Base-by-base conservation (phyloP, 2,113 vertebrate species). In the Carettochelys insculpta region DNA sequence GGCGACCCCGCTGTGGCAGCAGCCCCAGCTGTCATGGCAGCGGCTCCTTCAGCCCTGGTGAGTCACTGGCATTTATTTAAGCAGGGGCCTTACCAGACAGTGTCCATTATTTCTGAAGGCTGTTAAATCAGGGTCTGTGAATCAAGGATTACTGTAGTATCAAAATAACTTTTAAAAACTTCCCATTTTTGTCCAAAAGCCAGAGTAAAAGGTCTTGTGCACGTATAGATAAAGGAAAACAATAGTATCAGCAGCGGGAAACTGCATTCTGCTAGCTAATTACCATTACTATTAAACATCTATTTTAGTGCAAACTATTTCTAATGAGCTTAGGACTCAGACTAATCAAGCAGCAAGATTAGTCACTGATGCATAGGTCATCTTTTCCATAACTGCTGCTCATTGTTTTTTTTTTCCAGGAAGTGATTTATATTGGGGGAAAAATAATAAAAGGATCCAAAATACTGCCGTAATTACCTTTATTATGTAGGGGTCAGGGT, bases 301-400 rank as follows among this genome's bases (percentile, higher is more conserved):
- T 90, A 71, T 85, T 73, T 93, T 75, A 85, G 68, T 80, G 78
- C 83, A 93, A 91, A 96, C 90, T 75, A 93, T 91, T 93, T 94
- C 93, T 97, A 95, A 96, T 22, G 76, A 90, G 95, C 86, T 95
- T 96, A 95, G 91, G 91, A 94, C 93, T 96, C 92, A 95, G 82
- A 83, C 90, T 96, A 95, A 95, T 94, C 88, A 96, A 96, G 94
- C 95, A 86, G 91, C 82, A 91, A 80, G 91, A 95, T 95, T 95
- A 87, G 43, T 73, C 52, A 68, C 80, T 87, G 77, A 96, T n/a
- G n/a, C 93, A 91, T 94, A 95, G 93, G 95, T 95, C 93, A 91
- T 88, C 86, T 68, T n/a, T 38, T 51, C 81, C 68, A 58, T 4
- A 94, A 91, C 86, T 91, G 52, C 24, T 61, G 54, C 75, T 91